Percentiles rank a stretch among this genome's conserved stretches.
Conservation (phyloP, 2,888 invertebrate species). For the Polymixis flavicincta region DNA sequence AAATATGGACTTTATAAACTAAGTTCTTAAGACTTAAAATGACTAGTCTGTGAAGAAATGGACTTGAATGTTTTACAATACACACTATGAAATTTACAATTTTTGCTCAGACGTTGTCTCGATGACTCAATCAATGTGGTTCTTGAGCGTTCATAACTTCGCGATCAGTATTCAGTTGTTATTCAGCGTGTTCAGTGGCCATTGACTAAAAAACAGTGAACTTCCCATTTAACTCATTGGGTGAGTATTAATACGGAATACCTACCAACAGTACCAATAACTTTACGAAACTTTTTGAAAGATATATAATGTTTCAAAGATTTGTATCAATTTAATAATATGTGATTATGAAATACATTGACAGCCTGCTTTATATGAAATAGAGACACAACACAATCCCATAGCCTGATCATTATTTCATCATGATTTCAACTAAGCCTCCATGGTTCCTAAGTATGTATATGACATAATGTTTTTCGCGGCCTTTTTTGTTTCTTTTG, state of each 20-base stretch:
- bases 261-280: background rate
- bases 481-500: too few relatives aligned
- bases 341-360: slow-evolving; percentile 20
- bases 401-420: background rate
- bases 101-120: slow-evolving; percentile 1
- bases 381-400: background rate
- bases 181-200: background rate
- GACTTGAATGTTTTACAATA: slow-evolving; percentile 3
- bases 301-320: slow-evolving; percentile 4
- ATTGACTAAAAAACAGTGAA: slow-evolving; percentile 8
- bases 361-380: background rate
- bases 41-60: background rate
- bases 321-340: background rate
- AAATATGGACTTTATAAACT: background rate
- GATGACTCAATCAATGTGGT: slow-evolving; percentile 28
- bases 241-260: slow-evolving; percentile 23
- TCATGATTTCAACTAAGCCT: background rate
- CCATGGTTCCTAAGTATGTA: background rate
- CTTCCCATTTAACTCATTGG: background rate
- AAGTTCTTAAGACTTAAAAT: slow-evolving; percentile 38
- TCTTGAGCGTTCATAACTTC: background rate
- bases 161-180: slow-evolving; percentile 18
- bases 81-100: background rate
- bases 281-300: background rate
- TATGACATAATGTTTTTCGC: too few relatives aligned